Evolutionary conservation across 2,888 invertebrate genomes (phyloP), one percentile per base, ranked within the genome.

Genomic region (Stenolophus ochropezus): DNA sequence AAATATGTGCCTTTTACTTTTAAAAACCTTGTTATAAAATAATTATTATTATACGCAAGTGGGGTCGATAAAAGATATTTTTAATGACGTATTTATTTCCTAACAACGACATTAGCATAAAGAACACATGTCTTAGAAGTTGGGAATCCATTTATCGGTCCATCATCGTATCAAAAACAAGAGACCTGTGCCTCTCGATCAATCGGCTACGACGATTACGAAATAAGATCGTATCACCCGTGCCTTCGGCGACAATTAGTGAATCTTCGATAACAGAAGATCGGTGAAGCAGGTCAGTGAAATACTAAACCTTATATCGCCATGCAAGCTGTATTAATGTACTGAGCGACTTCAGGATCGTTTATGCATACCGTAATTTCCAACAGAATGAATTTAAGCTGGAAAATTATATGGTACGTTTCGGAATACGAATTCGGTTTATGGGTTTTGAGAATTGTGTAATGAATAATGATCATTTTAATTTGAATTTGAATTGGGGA

Each of bases 191-290:
- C 27, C 65, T 33, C 65, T n/a, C 73, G 73, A 76, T 56, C 76
- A 56, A 76, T 76, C 51, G n/a, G 73, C 73, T 49, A 73, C 21
- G 51, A 73, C 73, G 73, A 73, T 73, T 73, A 73, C 73, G 73
- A 73, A 73, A 73, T 73, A 73, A 73, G 73, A 73, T 73, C 51
- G 51, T 49, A 73, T 73, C 73, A 49, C 51, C 73, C 18, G 71
- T 21, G 58, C 77, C 77, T 77, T 77, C 77, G 77, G 77, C 61
- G 77, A 77, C 77, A 77, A 77, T 77, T 77, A 77, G 77, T 77
- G 77, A 77, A 77, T 77, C 77, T 77, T 61, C 61, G 61, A 61
- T 47, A 56, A 77, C 47, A 77, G 77, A 77, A 21, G 77, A 77
- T 77, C 77, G 77, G 18, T 77, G 21, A 6, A 47, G 61, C 25